phyloP scores from a whole-genome alignment of 2,888 invertebrate genomes.

The Pimpla rufipes region DNA sequence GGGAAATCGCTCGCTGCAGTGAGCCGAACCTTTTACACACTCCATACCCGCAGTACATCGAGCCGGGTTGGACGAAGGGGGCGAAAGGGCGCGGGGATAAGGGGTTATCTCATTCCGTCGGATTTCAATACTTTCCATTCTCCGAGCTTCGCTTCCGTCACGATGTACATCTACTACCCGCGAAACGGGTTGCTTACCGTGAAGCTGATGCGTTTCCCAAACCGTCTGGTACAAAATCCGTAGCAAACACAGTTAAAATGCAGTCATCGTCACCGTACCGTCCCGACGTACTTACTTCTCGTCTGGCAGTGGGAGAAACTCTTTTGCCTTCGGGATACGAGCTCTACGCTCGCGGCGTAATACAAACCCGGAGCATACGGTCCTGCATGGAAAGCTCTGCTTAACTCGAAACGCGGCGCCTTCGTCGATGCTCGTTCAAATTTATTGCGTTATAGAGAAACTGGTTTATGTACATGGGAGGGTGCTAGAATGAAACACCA shows the following conservation, averaged over 20 bases:
- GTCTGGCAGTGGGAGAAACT: slow-evolving; percentile 2
- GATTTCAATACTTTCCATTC: slow-evolving; percentile 61
- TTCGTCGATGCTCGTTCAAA: slow-evolving; percentile 24
- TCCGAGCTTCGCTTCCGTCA: slow-evolving; percentile 35
- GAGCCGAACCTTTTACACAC: slow-evolving; percentile 62
- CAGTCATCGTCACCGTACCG: slow-evolving; percentile 20
- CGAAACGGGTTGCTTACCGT: background rate
- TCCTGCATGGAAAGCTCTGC: slow-evolving; percentile 25
- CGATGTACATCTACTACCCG: slow-evolving; percentile 4
- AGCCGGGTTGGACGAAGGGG: slow-evolving; percentile 23
- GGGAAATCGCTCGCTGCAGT: slow-evolving; percentile 63
- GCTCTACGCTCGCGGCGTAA: slow-evolving; percentile 1
- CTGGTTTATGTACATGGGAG: background rate
- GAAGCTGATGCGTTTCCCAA: slow-evolving; percentile 23
- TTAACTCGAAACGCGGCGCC: background rate
- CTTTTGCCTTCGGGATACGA: slow-evolving; percentile 31
- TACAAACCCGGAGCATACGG: slow-evolving; percentile 6
- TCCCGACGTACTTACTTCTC: background rate
- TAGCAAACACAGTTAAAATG: slow-evolving; percentile 1
- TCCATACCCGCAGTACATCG: slow-evolving; percentile 49
- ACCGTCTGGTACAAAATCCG: background rate
- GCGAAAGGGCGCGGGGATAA: slow-evolving; percentile 39
- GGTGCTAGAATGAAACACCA: background rate
- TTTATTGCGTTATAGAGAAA: background rate
- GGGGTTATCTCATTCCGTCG: slow-evolving; percentile 60